These are phyloP conservation scores for Bergia puertoricense DNA, from an alignment of 92 coral and sea anemone species.

Conservation along the genomic window DNA sequence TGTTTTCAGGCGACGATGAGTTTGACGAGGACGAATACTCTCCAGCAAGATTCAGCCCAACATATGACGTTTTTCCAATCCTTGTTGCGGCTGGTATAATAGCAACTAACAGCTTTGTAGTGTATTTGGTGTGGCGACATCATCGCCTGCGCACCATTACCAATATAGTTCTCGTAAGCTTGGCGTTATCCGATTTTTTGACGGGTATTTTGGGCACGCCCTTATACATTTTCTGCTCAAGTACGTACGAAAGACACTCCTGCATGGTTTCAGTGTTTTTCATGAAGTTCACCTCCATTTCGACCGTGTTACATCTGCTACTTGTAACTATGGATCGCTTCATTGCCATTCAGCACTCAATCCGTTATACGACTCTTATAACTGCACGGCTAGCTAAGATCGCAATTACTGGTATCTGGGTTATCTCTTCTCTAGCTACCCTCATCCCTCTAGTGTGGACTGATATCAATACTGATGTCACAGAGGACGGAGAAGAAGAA, in stretches of 20 bases:
- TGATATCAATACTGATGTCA: background rate
- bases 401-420: background rate
- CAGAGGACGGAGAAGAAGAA: background rate
- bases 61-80: conserved; percentile 62
- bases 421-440: background rate
- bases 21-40: background rate
- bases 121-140: conserved; percentile 34
- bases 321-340: conserved; percentile 55
- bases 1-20: background rate
- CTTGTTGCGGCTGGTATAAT: conserved; percentile 39
- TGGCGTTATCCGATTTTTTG: conserved; percentile 61
- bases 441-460: background rate
- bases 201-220: conserved; percentile 63
- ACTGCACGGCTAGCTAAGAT: background rate
- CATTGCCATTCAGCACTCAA: conserved; percentile 49
- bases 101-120: conserved; percentile 36
- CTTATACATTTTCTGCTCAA: conserved; percentile 51
- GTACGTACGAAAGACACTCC: conserved; percentile 27
- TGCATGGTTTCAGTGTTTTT: conserved; percentile 49
- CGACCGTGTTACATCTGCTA: conserved; percentile 61
- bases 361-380: background rate
- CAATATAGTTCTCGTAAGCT: conserved; percentile 53
- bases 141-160: conserved; percentile 41
- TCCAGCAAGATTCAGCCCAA: conserved; percentile 43
- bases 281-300: conserved; percentile 61